Evolutionary conservation across 1,140 invertebrate species (phyloP).

Genomic region (Polypedilum pembai): DNA sequence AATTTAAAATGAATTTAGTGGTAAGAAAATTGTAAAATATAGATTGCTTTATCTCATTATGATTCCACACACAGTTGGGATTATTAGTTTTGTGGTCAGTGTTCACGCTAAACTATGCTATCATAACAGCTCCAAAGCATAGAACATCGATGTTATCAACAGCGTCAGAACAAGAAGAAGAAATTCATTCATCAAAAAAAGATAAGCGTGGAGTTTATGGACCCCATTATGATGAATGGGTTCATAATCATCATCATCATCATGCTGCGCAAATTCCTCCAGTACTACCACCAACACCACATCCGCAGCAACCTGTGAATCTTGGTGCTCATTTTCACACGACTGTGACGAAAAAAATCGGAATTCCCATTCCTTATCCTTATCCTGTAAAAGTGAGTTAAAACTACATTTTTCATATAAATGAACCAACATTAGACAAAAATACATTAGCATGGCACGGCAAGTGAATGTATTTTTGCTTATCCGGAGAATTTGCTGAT

Average conservation of each 20-base stretch:
- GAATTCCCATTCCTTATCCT: neutral
- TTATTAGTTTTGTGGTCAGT: neutral
- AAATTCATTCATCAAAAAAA: neutral
- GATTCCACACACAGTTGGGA: neutral
- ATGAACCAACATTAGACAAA: no score
- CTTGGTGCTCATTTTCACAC: neutral
- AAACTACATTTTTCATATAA: no score
- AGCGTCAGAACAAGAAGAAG: neutral
- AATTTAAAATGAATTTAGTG: constrained; percentile 11
- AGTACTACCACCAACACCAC: neutral
- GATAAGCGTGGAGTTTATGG: constrained; percentile 12
- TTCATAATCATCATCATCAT: neutral
- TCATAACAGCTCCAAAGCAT: neutral
- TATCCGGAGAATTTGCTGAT: no score
- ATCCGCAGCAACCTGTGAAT: neutral
- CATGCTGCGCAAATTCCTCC: neutral
- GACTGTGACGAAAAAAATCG: constrained; percentile 17
- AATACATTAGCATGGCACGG: no score
- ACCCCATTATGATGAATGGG: neutral
- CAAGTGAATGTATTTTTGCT: no score
- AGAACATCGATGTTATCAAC: neutral
- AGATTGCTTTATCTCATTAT: neutral
- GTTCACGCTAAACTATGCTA: neutral
- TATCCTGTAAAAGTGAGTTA: constrained; percentile 7
- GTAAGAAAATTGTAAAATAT: neutral